These are phyloP conservation scores for Paelopatides confundens DNA, from an alignment of 53 echinoderm and acorn worm genomes.

Conservation along the genomic window DNA sequence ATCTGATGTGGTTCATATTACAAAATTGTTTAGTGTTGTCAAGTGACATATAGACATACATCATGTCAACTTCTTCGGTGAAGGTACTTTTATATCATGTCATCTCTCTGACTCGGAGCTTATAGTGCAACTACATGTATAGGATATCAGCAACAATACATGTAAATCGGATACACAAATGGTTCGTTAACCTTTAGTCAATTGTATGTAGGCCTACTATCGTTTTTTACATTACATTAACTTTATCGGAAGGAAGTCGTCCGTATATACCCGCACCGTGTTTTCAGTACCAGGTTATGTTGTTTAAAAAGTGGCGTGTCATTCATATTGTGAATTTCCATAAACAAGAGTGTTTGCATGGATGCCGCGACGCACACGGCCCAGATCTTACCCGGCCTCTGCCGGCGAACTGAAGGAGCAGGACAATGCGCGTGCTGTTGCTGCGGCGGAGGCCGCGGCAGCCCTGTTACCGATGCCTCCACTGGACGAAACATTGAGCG, in stretches of 20 bases:
- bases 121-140: too few species aligned
- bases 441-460: slow-evolving; percentile 39
- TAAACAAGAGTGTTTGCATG: neutral
- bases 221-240: too few species aligned
- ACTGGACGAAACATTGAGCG: neutral
- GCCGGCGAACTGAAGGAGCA: slow-evolving; percentile 16
- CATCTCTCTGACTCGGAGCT: too few species aligned
- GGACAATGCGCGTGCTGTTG: slow-evolving; percentile 37
- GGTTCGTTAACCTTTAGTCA: too few species aligned
- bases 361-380: slow-evolving; percentile 37
- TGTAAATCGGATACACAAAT: too few species aligned
- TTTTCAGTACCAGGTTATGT: neutral
- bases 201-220: too few species aligned
- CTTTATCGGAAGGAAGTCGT: neutral
- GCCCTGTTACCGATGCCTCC: slow-evolving; percentile 31
- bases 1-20: too few species aligned
- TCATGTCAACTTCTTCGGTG: too few species aligned
- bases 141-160: too few species aligned
- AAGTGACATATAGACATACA: too few species aligned
- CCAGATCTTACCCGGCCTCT: slow-evolving; percentile 30
- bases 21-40: too few species aligned
- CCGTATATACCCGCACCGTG: neutral
- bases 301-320: neutral
- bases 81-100: too few species aligned
- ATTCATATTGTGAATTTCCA: neutral